Percentiles rank a stretch among this genome's conserved stretches.
phyloP scores from a whole-genome alignment of 2,113 vertebrate genomes.

The Clarias gariepinus region DNA sequence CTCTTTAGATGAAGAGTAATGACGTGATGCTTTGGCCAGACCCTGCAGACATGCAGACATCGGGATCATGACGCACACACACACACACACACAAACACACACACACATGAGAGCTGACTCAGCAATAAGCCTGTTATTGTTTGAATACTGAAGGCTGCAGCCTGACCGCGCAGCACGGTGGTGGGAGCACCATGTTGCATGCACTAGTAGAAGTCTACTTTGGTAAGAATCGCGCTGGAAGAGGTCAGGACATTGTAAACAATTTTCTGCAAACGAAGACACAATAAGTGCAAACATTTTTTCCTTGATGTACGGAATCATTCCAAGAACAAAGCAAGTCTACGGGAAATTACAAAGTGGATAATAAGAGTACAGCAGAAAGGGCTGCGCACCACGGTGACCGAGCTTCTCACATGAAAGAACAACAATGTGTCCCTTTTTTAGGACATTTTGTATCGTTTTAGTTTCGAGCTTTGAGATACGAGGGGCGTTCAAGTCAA shows the following conservation, averaged over 20 bases:
- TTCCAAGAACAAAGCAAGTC: not conserved
- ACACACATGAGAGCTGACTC: slow-evolving; percentile 47
- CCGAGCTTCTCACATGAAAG: not conserved
- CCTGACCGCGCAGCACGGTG: not conserved
- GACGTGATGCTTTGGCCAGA: slow-evolving; percentile 40
- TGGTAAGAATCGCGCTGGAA: not conserved
- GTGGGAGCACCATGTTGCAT: not conserved
- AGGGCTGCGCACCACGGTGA: too few relatives aligned
- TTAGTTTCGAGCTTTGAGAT: not conserved
- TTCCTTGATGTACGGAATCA: too few relatives aligned
- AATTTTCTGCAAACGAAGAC: too few relatives aligned
- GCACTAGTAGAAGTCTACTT: not conserved
- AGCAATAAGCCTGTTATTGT: not conserved
- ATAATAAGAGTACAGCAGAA: not conserved
- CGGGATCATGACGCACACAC: slow-evolving; percentile 23
- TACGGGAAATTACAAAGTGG: not conserved
- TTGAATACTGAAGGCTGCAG: not conserved
- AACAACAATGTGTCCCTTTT: not conserved
- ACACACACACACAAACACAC: not conserved
- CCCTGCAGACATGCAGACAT: slow-evolving; percentile 51
- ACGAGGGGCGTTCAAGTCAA: not conserved
- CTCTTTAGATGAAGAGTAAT: slow-evolving; percentile 66
- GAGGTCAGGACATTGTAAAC: too few relatives aligned
- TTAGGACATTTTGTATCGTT: not conserved
- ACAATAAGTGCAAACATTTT: not conserved